Conservation (phyloP, 2,113 vertebrate genomes). For the Glaucidium brasilianum region DNA sequence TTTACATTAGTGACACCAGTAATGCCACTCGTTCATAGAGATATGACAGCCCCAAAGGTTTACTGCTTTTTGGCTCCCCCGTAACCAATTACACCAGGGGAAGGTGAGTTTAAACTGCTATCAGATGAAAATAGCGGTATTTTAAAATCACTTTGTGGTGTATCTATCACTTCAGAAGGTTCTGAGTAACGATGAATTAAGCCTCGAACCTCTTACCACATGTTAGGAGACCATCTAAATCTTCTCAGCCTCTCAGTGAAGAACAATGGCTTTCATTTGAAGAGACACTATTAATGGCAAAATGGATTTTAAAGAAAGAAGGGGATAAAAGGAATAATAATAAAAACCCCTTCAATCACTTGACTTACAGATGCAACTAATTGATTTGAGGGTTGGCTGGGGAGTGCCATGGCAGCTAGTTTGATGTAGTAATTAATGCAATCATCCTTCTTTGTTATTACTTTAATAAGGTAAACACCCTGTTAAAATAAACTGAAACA, state of each 20-base stretch:
- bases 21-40: neutral
- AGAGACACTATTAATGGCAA: slow-evolving; percentile 38
- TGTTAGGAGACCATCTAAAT: slow-evolving; percentile 19
- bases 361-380: slow-evolving; percentile 53
- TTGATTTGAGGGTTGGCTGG: neutral
- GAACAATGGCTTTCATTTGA: slow-evolving; percentile 26
- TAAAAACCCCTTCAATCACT: neutral
- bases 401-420: slow-evolving; percentile 5
- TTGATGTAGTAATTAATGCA: slow-evolving; percentile 29
- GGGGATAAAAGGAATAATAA: neutral
- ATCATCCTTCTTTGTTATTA: slow-evolving; percentile 34
- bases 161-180: slow-evolving; percentile 6
- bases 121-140: neutral
- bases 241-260: slow-evolving; percentile 24
- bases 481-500: slow-evolving; percentile 60
- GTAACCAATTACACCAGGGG: neutral
- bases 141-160: slow-evolving; percentile 45
- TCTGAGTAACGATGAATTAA: slow-evolving; percentile 45
- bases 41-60: neutral
- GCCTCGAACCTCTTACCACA: slow-evolving; percentile 10
- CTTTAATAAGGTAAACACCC: slow-evolving; percentile 57
- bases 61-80: neutral
- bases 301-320: neutral
- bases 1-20: neutral
- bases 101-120: neutral